Evolutionary conservation across 2,113 vertebrate genomes (phyloP).

Genomic region (Zosterops hypoxanthus): DNA sequence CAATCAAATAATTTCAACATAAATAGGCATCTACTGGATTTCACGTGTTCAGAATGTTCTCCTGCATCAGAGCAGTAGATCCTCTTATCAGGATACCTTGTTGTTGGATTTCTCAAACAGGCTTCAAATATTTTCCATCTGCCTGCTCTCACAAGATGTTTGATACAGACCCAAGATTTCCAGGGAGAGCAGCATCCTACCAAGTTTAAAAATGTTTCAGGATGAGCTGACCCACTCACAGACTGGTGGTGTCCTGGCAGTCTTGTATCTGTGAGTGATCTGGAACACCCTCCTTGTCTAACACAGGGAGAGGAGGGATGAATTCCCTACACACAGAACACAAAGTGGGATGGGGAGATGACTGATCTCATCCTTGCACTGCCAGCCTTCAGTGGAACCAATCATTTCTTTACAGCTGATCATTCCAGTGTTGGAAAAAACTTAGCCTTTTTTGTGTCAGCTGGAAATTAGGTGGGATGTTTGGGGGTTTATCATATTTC

Average conservation of each 20-base stretch:
- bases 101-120: background rate
- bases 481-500: background rate
- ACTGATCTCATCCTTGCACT: background rate
- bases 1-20: background rate
- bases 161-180: background rate
- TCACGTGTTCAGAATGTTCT: background rate
- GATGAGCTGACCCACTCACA: background rate
- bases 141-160: background rate
- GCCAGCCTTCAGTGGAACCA: background rate
- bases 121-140: background rate
- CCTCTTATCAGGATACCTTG: background rate
- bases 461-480: background rate
- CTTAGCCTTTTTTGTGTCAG: background rate
- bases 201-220: background rate
- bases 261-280: background rate
- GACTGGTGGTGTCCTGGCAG: background rate
- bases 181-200: background rate
- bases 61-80: background rate
- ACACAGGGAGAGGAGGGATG: rapidly evolving
- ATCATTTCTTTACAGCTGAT: background rate
- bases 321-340: rapidly evolving
- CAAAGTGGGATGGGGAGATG: rapidly evolving
- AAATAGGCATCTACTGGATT: background rate
- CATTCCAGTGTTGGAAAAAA: background rate
- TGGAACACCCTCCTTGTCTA: rapidly evolving